Evolutionary conservation across 2,888 invertebrate genomes (phyloP).

Genomic region (Nymphalis polychloros): DNA sequence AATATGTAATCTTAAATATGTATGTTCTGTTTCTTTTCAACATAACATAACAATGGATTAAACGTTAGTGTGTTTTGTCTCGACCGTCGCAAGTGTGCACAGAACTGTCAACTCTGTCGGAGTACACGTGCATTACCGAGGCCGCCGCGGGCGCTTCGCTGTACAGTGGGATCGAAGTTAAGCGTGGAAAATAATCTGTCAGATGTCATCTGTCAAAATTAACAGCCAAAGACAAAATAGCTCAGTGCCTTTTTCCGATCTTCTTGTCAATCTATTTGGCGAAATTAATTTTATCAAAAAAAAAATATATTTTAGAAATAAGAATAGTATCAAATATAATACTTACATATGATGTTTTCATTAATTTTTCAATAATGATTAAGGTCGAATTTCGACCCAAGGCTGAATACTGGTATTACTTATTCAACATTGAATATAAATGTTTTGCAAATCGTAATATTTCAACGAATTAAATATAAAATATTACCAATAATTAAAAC

Average conservation of each 20-base stretch:
- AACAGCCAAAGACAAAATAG: no score
- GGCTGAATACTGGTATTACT: no score
- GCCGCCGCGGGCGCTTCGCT: constrained; percentile 50
- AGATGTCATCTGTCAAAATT: not conserved
- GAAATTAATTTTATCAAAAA: not conserved
- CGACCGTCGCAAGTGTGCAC: constrained; percentile 38
- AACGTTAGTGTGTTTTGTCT: constrained; percentile 32
- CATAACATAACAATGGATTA: constrained; percentile 28
- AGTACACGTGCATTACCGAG: constrained; percentile 57
- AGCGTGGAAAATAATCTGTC: not conserved
- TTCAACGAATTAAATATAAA: no score
- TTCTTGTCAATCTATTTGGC: not conserved
- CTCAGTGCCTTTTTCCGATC: not conserved
- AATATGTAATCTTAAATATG: not conserved
- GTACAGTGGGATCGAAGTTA: constrained; percentile 45
- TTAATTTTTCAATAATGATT: no score
- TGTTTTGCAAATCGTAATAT: no score
- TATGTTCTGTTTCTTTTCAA: constrained; percentile 20
- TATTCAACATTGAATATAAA: no score
- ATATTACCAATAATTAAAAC: no score
- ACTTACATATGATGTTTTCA: no score
- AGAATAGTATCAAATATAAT: no score
- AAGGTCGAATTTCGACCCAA: no score
- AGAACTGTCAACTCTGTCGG: constrained; percentile 41
- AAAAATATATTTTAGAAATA: no score